Conservation (phyloP, 2,797 vertebrate species). For the Tapera naevia region DNA sequence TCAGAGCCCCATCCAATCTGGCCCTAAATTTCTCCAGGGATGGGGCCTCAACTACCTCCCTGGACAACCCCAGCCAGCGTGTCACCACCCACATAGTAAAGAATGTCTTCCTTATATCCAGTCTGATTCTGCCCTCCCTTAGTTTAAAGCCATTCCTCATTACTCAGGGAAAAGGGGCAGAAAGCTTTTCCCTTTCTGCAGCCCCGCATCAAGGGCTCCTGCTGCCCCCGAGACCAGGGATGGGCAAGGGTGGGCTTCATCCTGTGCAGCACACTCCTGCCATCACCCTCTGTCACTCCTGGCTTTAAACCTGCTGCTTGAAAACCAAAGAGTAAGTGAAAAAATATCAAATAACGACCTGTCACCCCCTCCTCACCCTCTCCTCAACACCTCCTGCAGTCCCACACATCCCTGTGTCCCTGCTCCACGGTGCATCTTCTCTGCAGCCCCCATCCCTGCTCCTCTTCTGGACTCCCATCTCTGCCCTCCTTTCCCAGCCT, state of each 20-base stretch:
- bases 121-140: too few species aligned
- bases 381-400: not conserved
- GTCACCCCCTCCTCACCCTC: not conserved
- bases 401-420: not conserved
- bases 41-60: too few species aligned
- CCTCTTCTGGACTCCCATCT: not conserved
- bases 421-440: not conserved
- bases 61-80: too few species aligned
- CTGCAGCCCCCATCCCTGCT: not conserved
- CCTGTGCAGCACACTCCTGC: not conserved
- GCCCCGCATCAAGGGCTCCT: not conserved
- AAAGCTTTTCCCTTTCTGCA: not conserved
- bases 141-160: too few species aligned
- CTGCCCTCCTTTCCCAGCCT: conserved; percentile 6
- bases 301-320: not conserved
- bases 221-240: fast-evolving
- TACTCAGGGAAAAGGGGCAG: not conserved
- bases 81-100: too few species aligned
- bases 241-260: not conserved
- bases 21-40: too few species aligned
- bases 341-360: not conserved
- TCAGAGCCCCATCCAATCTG: too few species aligned
- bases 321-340: not conserved
- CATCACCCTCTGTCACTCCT: not conserved
- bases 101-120: too few species aligned